Conservation (phyloP, 2,797 vertebrate species). For the Tangara arthus region DNA sequence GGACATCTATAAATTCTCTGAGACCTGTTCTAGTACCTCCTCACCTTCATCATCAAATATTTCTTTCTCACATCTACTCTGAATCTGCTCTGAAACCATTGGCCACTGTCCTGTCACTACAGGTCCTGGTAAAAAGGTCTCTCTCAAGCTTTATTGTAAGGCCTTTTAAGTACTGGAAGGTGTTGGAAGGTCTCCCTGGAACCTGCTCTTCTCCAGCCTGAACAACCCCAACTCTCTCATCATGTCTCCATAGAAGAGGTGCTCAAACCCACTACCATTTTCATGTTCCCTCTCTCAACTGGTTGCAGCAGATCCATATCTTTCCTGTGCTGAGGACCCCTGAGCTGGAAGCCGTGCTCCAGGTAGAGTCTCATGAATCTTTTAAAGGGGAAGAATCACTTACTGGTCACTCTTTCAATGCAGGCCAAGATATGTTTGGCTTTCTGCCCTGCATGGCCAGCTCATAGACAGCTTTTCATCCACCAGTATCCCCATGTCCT, state of each 20-base stretch:
- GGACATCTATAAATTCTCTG: neutral
- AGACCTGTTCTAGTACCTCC: neutral
- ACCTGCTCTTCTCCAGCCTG: neutral
- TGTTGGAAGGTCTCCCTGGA: neutral
- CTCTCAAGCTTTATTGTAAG: neutral
- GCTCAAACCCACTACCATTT: neutral
- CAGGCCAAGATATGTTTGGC: accelerated
- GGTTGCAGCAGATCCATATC: neutral
- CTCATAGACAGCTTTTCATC: neutral
- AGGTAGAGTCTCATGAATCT: accelerated
- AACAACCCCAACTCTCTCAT: neutral
- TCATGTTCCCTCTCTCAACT: neutral
- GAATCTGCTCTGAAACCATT: neutral
- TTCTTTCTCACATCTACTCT: neutral
- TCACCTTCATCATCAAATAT: accelerated
- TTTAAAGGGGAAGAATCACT: neutral
- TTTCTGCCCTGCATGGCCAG: neutral
- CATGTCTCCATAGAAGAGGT: neutral
- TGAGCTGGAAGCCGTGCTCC: neutral
- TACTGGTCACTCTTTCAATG: neutral
- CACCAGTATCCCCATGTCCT: too few relatives aligned
- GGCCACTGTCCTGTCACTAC: neutral
- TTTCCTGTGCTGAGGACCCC: neutral
- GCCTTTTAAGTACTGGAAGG: accelerated
- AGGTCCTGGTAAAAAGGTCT: neutral